Conservation (phyloP, 2,797 vertebrate species). For the Petrocephalus sullivani region DNA sequence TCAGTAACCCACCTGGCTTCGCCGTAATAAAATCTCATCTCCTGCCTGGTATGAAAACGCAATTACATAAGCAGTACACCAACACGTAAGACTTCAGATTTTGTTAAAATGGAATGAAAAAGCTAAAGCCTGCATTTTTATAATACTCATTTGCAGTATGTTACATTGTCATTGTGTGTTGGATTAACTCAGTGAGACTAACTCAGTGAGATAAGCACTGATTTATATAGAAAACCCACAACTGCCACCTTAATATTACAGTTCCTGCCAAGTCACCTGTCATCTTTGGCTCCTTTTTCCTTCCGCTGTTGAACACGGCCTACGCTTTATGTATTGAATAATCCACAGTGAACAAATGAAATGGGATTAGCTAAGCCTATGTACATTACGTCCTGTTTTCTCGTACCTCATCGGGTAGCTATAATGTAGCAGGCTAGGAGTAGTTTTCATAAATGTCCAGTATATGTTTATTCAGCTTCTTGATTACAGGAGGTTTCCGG, state of each 20-base stretch:
- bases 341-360: not conserved
- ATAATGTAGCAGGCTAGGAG: not conserved
- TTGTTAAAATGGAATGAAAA: not conserved
- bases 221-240: not conserved
- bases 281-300: not conserved
- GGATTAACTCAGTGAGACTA: not conserved
- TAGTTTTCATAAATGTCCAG: not conserved
- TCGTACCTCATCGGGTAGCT: not conserved
- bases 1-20: not conserved
- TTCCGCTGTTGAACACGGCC: not conserved
- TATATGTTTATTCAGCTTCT: not conserved
- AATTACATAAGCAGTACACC: not conserved
- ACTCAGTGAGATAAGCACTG: not conserved
- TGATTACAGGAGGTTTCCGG: not conserved
- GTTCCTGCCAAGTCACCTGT: slow-evolving; percentile 6
- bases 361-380: not conserved
- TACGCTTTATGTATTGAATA: not conserved
- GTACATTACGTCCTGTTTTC: not conserved
- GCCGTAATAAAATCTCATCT: not conserved
- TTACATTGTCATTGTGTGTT: not conserved
- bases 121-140: not conserved
- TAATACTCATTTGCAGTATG: not conserved
- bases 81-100: not conserved
- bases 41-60: not conserved
- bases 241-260: not conserved